phyloP scores from a whole-genome alignment of 1,140 invertebrate species.

The Dendrolimus kikuchii region DNA sequence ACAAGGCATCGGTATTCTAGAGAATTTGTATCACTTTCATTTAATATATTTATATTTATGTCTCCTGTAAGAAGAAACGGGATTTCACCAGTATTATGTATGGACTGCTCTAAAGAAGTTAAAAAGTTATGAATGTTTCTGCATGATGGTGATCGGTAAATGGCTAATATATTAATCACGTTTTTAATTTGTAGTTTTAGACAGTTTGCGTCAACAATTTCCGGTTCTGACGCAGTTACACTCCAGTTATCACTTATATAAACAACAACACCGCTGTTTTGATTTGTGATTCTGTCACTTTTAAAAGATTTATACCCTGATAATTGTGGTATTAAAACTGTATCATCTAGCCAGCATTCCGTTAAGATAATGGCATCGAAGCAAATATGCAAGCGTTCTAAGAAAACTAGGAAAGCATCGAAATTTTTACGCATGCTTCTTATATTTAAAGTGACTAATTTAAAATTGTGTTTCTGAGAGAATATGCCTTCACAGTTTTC shows the following conservation, averaged over 20 bases:
- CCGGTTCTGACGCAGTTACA: slow-evolving; percentile 3
- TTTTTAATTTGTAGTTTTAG: slow-evolving; percentile 9
- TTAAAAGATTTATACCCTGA: slow-evolving; percentile 10
- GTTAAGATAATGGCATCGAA: slow-evolving; percentile 12
- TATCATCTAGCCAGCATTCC: slow-evolving; percentile 9
- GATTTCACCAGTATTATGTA: no score
- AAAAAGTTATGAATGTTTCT: no score
- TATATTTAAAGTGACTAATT: slow-evolving; percentile 10
- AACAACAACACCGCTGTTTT: slow-evolving; percentile 13
- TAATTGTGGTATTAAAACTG: slow-evolving; percentile 3
- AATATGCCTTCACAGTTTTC: neutral
- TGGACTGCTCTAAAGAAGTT: no score
- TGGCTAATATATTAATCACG: slow-evolving; percentile 1
- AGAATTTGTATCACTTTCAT: neutral
- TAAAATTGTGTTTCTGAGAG: slow-evolving; percentile 2
- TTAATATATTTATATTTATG: slow-evolving; percentile 8
- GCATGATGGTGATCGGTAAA: no score
- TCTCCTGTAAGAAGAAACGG: neutral
- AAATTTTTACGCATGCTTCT: slow-evolving; percentile 13
- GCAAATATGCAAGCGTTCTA: slow-evolving; percentile 5
- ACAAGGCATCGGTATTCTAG: slow-evolving; percentile 5
- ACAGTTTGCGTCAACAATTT: slow-evolving; percentile 9
- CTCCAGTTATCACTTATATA: slow-evolving; percentile 7
- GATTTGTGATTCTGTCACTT: slow-evolving; percentile 8
- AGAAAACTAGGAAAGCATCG: slow-evolving; percentile 3